Percentiles rank a stretch among this genome's conserved stretches.
Conservation (phyloP, 2,888 invertebrate genomes). For the Hartigia nigra region DNA sequence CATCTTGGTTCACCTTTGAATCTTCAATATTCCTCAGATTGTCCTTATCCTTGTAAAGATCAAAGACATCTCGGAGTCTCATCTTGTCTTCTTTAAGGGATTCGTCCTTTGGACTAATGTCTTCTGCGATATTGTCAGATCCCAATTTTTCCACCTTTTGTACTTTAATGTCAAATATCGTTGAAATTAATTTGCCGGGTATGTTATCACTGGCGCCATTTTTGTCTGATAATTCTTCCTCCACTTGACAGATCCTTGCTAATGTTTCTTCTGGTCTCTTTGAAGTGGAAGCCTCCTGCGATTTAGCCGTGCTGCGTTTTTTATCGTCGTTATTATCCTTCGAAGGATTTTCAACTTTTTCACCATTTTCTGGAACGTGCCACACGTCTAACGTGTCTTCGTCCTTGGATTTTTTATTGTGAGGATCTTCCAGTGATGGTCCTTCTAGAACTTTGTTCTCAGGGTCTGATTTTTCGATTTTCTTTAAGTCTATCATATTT, state of each 20-base stretch:
- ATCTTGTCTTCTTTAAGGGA: background rate
- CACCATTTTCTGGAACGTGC: background rate
- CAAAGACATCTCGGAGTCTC: background rate
- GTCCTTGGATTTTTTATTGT: background rate
- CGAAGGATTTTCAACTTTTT: background rate
- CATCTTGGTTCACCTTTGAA: background rate
- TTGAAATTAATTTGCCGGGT: background rate
- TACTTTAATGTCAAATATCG: background rate
- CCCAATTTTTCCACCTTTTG: background rate
- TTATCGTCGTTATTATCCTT: background rate
- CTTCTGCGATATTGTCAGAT: background rate
- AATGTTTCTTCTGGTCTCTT: background rate
- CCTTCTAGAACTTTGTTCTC: background rate
- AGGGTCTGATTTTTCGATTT: background rate
- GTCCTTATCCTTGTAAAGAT: background rate
- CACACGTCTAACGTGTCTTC: background rate
- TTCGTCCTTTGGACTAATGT: background rate
- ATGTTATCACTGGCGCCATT: background rate
- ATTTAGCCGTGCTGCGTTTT: background rate
- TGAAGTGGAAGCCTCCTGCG: background rate
- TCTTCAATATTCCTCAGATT: background rate
- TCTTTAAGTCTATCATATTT: background rate
- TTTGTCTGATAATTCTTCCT: background rate
- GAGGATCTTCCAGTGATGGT: background rate
- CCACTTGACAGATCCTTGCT: background rate